These are phyloP conservation scores for Urosaurus nigricauda DNA, from an alignment of 2,797 vertebrate species.

Conservation along the genomic window DNA sequence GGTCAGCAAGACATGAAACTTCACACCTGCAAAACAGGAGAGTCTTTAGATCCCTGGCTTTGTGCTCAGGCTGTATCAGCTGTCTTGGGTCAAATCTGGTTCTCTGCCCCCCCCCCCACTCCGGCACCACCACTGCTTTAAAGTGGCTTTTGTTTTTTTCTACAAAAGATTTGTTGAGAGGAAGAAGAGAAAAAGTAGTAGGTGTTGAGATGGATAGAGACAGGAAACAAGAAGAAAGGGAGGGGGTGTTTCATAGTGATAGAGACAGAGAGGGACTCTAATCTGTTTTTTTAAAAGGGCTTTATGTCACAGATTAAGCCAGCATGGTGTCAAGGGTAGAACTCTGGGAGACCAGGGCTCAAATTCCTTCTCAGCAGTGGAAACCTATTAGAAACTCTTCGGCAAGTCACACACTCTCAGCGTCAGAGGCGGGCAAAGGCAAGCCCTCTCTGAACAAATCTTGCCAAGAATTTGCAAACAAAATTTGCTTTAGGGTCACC, in stretches of 20 bases:
- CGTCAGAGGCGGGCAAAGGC: too few species aligned
- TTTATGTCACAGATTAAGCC: too few species aligned
- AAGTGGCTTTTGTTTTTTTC: not conserved
- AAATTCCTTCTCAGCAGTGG: too few species aligned
- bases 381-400: too few species aligned
- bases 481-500: too few species aligned
- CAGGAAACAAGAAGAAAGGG: not conserved
- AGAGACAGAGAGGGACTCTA: not conserved
- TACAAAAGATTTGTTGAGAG: not conserved
- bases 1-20: slow-evolving; percentile 79
- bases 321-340: too few species aligned
- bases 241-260: not conserved
- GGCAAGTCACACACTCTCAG: too few species aligned
- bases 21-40: not conserved
- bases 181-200: not conserved
- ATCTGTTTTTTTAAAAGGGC: too few species aligned
- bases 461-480: too few species aligned
- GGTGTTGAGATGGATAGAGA: too few species aligned
- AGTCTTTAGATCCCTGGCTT: not conserved
- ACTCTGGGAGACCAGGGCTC: too few species aligned
- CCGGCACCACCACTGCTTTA: not conserved
- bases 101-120: not conserved
- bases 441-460: too few species aligned
- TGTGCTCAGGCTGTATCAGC: not conserved
- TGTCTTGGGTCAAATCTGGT: not conserved